Conservation (phyloP, 2,797 vertebrate genomes). For the Dallia pectoralis region DNA sequence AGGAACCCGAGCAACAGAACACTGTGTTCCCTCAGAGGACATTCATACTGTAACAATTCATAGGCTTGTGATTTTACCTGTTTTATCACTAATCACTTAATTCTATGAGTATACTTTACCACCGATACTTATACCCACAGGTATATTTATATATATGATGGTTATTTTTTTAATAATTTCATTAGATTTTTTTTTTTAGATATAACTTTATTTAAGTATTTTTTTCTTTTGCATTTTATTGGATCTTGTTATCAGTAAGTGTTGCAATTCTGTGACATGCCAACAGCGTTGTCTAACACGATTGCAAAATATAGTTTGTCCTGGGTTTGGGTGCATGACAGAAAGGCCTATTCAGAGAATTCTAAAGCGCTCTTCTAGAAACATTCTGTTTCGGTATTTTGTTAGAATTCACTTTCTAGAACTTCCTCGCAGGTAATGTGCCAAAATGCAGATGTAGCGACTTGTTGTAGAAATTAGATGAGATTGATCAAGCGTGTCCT, state of each 20-base stretch:
- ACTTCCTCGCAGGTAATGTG: neutral
- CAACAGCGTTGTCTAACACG: slow-evolving; percentile 6
- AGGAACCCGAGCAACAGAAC: slow-evolving; percentile 37
- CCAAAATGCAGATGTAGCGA: neutral
- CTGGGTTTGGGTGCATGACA: neutral
- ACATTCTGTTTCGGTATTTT: neutral
- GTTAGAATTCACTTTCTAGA: neutral
- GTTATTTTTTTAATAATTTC: neutral
- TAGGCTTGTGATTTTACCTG: neutral
- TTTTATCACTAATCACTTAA: neutral
- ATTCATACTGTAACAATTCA: neutral
- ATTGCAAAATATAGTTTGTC: slow-evolving; percentile 5
- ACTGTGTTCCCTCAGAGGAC: slow-evolving; percentile 33
- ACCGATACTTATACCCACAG: neutral
- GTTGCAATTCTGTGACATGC: neutral
- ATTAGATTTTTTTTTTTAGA: neutral
- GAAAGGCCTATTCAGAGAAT: neutral
- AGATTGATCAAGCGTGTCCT: slow-evolving; percentile 7
- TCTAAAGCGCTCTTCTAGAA: neutral
- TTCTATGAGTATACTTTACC: neutral
- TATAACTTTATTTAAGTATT: neutral
- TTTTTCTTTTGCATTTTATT: neutral
- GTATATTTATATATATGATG: neutral
- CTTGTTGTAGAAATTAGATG: neutral
- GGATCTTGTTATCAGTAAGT: neutral